phyloP scores from a whole-genome alignment of 2,888 invertebrate species.

The Spicauda simplicius region DNA sequence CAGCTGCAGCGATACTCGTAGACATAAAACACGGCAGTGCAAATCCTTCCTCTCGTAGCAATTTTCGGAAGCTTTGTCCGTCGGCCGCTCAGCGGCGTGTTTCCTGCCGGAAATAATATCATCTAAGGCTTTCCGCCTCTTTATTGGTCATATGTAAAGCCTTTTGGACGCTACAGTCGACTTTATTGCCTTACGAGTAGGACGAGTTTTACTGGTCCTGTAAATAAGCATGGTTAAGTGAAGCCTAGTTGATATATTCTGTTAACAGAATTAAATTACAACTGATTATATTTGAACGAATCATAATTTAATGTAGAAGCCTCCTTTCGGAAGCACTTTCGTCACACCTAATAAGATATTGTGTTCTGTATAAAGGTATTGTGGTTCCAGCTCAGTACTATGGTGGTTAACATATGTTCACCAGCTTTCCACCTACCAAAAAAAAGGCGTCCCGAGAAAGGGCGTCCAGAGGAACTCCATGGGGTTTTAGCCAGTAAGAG shows the following conservation, averaged over 20 bases:
- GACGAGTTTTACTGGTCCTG: constrained; percentile 15
- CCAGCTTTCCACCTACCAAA: too few species aligned
- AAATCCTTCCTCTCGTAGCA: constrained; percentile 7
- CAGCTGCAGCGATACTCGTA: too few species aligned
- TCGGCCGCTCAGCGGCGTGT: constrained; percentile 45
- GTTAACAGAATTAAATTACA: too few species aligned
- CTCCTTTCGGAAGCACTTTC: too few species aligned
- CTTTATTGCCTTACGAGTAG: constrained; percentile 17
- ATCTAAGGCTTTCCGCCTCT: constrained; percentile 72
- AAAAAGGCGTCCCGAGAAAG: too few species aligned
- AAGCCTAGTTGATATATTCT: constrained; percentile 6
- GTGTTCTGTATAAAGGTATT: too few species aligned
- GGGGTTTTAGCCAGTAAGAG: too few species aligned
- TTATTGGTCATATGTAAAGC: constrained; percentile 65
- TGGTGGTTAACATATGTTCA: too few species aligned
- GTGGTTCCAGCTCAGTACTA: too few species aligned
- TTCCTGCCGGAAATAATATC: constrained; percentile 69
- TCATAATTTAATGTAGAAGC: too few species aligned
- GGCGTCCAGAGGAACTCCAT: too few species aligned
- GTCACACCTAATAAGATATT: too few species aligned
- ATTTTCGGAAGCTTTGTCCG: constrained; percentile 34
- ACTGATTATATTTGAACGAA: neutral
- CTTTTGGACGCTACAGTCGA: constrained; percentile 21
- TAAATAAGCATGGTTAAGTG: neutral
- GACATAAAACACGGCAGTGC: neutral